phyloP scores from a whole-genome alignment of 2,888 invertebrate genomes.

The Allacma fusca region DNA sequence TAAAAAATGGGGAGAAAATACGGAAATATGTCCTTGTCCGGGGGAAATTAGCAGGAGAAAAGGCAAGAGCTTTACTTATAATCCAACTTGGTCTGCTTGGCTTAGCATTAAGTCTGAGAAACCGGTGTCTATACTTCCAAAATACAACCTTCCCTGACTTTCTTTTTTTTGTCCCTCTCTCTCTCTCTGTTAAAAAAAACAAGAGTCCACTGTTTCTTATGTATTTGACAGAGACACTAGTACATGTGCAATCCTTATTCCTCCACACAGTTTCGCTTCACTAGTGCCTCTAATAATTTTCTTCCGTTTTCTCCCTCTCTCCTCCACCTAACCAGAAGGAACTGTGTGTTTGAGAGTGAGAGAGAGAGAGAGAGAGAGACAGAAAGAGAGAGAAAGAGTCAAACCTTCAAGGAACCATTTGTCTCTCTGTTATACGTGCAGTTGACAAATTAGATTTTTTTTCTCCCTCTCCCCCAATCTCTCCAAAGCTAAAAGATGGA shows the following conservation, averaged over 20 bases:
- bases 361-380: slow-evolving; percentile 3
- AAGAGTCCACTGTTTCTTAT: background rate
- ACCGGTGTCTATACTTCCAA: too few species aligned
- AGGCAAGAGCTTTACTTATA: slow-evolving; percentile 32
- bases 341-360: background rate
- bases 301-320: background rate
- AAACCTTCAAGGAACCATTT: slow-evolving; percentile 57
- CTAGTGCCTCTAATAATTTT: slow-evolving; percentile 40
- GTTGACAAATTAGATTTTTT: slow-evolving; percentile 61
- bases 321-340: slow-evolving; percentile 9
- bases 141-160: too few species aligned
- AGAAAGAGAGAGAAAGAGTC: slow-evolving; percentile 36
- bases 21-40: background rate
- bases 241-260: too few species aligned
- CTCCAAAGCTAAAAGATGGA: slow-evolving; percentile 16
- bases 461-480: slow-evolving; percentile 11
- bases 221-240: background rate
- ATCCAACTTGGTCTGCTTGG: slow-evolving; percentile 33
- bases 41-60: background rate
- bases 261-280: slow-evolving; percentile 36
- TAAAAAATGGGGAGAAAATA: background rate
- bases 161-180: background rate
- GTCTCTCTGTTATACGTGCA: slow-evolving; percentile 56
- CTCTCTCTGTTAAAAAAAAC: background rate
- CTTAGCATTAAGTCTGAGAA: slow-evolving; percentile 19